A percentile compares a stretch with the other conserved stretches of the same genome.
Conservation (phyloP, 92 coral and sea anemone species). For the Meandrina meandrites region DNA sequence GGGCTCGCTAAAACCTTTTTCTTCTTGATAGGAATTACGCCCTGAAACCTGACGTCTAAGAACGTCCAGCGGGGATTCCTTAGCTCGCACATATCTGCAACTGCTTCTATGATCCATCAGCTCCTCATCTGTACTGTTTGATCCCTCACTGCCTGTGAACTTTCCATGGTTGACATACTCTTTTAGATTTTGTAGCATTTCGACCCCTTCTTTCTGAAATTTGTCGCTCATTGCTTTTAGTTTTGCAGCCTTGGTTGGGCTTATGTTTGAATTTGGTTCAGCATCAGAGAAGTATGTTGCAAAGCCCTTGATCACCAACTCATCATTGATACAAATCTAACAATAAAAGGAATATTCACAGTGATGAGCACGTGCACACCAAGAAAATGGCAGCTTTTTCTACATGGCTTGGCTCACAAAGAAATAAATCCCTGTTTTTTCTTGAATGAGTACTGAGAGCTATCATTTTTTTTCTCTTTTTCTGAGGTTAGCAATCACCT, state of each 20-base stretch:
- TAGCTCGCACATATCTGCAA: neutral
- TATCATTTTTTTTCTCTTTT: too few species aligned
- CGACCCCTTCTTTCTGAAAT: constrained; percentile 64
- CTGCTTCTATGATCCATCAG: neutral
- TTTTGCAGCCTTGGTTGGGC: constrained; percentile 62
- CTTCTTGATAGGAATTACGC: neutral
- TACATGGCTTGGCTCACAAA: too few species aligned
- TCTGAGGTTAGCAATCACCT: too few species aligned
- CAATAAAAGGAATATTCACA: neutral
- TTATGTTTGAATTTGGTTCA: constrained; percentile 32
- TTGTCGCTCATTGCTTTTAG: constrained; percentile 52
- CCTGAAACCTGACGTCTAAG: constrained; percentile 54
- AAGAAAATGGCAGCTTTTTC: too few species aligned
- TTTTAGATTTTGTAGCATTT: constrained; percentile 60
- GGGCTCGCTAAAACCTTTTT: constrained; percentile 24
- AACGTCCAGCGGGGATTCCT: constrained; percentile 48
- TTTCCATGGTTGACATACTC: constrained; percentile 43
- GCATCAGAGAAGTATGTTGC: constrained; percentile 60
- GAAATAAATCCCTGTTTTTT: too few species aligned
- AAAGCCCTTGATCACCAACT: constrained; percentile 78
- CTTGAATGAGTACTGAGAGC: too few species aligned
- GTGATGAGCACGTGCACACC: neutral
- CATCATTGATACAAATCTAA: constrained; percentile 89
- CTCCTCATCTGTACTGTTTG: constrained; percentile 55
- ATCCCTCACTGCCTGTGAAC: constrained; percentile 45